Evolutionary conservation across 2,888 invertebrate genomes (phyloP), one percentile per base, ranked within the genome.

Genomic region (Atherix ibis): DNA sequence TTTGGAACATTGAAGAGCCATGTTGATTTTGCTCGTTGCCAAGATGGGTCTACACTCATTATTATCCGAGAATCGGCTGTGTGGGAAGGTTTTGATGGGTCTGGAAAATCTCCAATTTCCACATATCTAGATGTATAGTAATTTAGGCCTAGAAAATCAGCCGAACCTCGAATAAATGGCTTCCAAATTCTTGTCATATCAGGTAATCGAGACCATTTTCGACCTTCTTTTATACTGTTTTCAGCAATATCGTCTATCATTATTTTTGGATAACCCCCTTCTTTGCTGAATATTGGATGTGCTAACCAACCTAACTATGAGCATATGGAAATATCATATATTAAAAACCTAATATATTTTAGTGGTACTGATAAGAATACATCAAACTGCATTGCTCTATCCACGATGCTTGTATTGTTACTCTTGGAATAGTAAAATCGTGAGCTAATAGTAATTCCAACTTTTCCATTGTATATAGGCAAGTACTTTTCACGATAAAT

Each of bases 81-180:
- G 35, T 64, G 65, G 0, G 71, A 71, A 0, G 71, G 69, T 13
- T 24, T 41, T 31, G 57, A 48, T 18, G 51, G 56, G 10, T 27
- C 27, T 5, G 48, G 44, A 4, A 42, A 33, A 17, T 37, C 12
- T 0, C 46, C 40, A 14, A 41, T 41, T 31, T 48, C 42, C 4
- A 48, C 46, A 27, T 32, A 40, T 4, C 49, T 41, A 4, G 53
- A 47, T 4, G 50, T 45, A 13, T 55, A 55, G 33, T 54, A 52
- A 35, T 54, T 55, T 1, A 53, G 40, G 1, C 52, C 53, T 2
- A 54, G 27, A 41, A 54, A 54, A 38, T 56, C 55, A 2, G 46
- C 47, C 12, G 52, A 43, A 6, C 50, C 48, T 34, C 37, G 44
- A 5, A 52, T 37, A 3, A 43, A 25, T 4, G 40, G 27, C 24